These are phyloP conservation scores for Sphenodon punctatus DNA, from an alignment of 2,797 vertebrate genomes.

Conservation along the genomic window DNA sequence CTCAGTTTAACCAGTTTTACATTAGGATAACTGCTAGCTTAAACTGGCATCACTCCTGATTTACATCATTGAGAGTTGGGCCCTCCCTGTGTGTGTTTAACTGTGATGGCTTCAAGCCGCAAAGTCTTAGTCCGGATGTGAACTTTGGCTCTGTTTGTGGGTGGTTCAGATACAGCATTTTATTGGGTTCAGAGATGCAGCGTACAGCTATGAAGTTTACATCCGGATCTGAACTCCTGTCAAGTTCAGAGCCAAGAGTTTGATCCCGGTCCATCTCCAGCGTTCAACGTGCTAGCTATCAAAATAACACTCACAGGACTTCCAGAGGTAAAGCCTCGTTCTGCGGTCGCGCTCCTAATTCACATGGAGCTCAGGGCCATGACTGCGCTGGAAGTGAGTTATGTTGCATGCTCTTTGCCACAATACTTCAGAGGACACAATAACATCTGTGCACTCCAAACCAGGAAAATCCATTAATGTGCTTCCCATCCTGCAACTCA, in stretches of 20 bases:
- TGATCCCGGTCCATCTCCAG: not conserved
- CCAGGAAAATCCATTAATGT: conserved; percentile 39
- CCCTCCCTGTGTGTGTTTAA: not conserved
- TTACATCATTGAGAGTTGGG: not conserved
- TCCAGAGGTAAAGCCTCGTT: not conserved
- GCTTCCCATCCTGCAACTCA: conserved; percentile 56
- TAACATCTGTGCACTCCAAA: conserved; percentile 29
- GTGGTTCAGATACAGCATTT: conserved; percentile 35
- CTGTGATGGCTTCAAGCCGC: accelerated
- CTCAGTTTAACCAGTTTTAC: not conserved
- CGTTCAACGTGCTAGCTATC: conserved; percentile 20
- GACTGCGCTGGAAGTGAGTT: conserved; percentile 35
- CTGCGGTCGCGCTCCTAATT: not conserved
- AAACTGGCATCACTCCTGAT: not conserved
- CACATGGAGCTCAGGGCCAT: not conserved
- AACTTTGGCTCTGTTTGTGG: conserved; percentile 34
- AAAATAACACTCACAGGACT: conserved; percentile 1
- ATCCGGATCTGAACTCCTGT: conserved; percentile 32
- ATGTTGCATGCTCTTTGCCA: conserved; percentile 17
- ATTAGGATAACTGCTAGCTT: conserved; percentile 3
- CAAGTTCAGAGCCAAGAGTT: conserved; percentile 8
- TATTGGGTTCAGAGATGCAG: conserved; percentile 39
- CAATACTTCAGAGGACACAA: conserved; percentile 20
- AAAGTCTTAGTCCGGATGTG: conserved; percentile 23
- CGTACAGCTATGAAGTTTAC: conserved; percentile 50